Evolutionary conservation across 2,888 invertebrate genomes (phyloP).

Genomic region (Eledona agricola): DNA sequence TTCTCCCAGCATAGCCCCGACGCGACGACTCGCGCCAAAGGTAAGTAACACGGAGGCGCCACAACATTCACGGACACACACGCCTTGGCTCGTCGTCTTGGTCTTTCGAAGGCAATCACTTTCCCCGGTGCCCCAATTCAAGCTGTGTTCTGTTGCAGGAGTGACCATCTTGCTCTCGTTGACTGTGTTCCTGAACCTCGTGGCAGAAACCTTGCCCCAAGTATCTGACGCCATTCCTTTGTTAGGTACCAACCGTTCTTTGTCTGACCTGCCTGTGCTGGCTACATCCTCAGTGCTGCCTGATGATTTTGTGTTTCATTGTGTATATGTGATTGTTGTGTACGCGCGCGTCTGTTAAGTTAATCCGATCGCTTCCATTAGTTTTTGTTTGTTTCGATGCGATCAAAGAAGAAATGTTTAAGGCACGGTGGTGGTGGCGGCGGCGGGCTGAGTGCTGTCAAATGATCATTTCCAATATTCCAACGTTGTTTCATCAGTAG

Average conservation of each 20-base stretch:
- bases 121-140: no score
- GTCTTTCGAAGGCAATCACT: no score
- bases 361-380: constrained; percentile 44
- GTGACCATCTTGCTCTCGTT: constrained; percentile 99
- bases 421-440: constrained; percentile 55
- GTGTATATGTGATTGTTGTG: constrained; percentile 63
- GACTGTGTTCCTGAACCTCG: constrained; percentile 99
- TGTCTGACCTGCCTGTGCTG: constrained; percentile 65
- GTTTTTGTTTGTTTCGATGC: constrained; percentile 46
- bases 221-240: constrained; percentile 99
- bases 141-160: constrained; percentile 85
- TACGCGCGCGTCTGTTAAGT: constrained; percentile 57
- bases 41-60: constrained; percentile 40
- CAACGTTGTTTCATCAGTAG: neutral
- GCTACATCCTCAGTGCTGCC: constrained; percentile 63
- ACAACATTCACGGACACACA: constrained; percentile 27
- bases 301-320: constrained; percentile 62
- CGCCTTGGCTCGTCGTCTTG: constrained; percentile 54
- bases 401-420: constrained; percentile 64
- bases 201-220: constrained; percentile 99
- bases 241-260: constrained; percentile 83
- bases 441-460: constrained; percentile 53
- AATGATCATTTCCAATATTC: neutral
- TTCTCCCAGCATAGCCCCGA: constrained; percentile 25
- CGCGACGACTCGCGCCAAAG: constrained; percentile 29